Base-by-base conservation (phyloP, 2,888 invertebrate species). In the Dendrolimus pini region DNA sequence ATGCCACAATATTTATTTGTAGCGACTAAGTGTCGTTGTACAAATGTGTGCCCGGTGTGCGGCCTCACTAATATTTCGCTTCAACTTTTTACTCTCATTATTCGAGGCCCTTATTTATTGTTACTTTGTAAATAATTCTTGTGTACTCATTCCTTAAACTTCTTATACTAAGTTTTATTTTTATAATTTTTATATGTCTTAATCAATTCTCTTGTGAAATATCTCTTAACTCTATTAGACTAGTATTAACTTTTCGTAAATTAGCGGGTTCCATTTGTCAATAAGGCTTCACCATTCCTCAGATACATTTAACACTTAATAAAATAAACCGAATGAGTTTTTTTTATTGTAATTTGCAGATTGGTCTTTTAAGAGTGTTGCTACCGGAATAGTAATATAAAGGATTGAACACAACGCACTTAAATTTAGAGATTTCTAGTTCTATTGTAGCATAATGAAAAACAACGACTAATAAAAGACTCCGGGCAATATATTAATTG, bases 351-450 rank as follows among this genome's bases (percentile, higher is more conserved):
- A 68, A 74, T 83, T 89, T 89, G 83, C 89, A 90, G 89, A 90
- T 90, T 88, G 89, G 89, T 89, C 89, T 79, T 90, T 90, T 89
- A 90, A 89, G 85, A 87, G 81, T 83, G 87, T 89, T 75, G 78
- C 87, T 71, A 85, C 85, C 74, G 89, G 88, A 76, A 82, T 89
- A 82, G 82, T 82, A 70, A 81, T 85, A 67, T 89, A 86, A 79
- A 70, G 70, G 74, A 74, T 69, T 62, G 65, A 12, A 72, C 69
- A 70, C 73, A 68, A 67, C 74, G 74, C 77, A 77, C 75, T 66
- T 72, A 68, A 63, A 62, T 57, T 52, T 56, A 57, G 41, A 57
- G 30, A 56, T 55, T 41, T 41, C 41, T 78, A 77, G 73, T 70
- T 74, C 60, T 78, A 77, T 68, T 66, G 67, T 71, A 70, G 68